These are phyloP conservation scores for Tamandua tetradactyla DNA, from an alignment of 2,797 vertebrate species.

Conservation along the genomic window DNA sequence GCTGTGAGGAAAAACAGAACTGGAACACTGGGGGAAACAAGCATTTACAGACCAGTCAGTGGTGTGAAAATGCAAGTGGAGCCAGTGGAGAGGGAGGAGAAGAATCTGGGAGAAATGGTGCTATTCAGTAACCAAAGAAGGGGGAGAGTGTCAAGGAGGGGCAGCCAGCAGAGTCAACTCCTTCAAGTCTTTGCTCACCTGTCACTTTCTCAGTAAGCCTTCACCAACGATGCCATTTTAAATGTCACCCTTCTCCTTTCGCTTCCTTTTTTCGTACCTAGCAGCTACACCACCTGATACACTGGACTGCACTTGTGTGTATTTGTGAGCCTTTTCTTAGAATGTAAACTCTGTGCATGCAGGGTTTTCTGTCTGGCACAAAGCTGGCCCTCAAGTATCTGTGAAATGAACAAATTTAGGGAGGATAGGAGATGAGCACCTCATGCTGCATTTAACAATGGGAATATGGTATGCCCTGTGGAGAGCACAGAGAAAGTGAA, in stretches of 20 bases:
- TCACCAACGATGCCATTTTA: neutral
- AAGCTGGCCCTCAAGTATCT: neutral
- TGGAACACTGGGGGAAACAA: neutral
- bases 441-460: neutral
- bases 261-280: neutral
- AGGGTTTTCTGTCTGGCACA: neutral
- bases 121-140: neutral
- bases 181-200: neutral
- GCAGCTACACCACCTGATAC: neutral
- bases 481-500: neutral
- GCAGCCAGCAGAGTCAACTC: neutral
- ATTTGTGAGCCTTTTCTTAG: neutral
- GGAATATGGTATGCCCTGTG: neutral
- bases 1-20: constrained; percentile 21
- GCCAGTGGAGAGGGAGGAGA: neutral
- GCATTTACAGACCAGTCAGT: neutral
- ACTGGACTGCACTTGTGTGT: neutral
- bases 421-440: neutral
- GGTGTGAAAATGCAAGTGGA: neutral
- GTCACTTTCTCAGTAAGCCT: neutral
- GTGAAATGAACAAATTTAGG: neutral
- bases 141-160: neutral
- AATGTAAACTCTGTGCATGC: neutral
- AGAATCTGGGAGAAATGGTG: neutral
- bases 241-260: neutral